Conservation (phyloP, 2,797 vertebrate genomes). For the Eidolon dupreanum region DNA sequence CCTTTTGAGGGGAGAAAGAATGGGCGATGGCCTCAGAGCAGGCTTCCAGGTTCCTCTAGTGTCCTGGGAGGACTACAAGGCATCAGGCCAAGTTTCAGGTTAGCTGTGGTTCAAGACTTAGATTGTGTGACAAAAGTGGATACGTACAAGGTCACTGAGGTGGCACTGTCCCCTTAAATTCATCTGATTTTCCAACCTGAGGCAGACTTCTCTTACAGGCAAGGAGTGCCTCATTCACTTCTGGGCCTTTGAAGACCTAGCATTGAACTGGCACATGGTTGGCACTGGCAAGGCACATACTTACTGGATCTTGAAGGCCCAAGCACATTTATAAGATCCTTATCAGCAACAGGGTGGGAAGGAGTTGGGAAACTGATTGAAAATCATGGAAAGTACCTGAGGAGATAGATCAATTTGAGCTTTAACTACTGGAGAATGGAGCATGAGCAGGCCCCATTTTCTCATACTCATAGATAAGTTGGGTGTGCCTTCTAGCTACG, state of each 20-base stretch:
- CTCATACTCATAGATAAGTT: neutral
- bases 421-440: neutral
- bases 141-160: neutral
- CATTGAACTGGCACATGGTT: neutral
- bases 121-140: neutral
- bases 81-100: neutral
- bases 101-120: neutral
- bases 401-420: neutral
- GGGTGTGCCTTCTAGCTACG: neutral
- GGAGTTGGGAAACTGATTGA: neutral
- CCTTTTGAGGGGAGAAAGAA: neutral
- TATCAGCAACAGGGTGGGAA: neutral
- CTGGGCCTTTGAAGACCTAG: neutral
- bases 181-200: neutral
- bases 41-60: neutral
- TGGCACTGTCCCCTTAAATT: neutral
- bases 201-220: neutral
- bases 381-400: rapidly evolving
- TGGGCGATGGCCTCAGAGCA: neutral
- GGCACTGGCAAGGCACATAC: neutral
- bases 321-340: neutral
- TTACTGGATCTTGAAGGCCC: neutral
- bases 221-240: neutral
- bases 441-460: neutral
- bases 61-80: neutral